Conservation (phyloP, 30 jellyfish, hydroid and myxozoan species). For the Aurelia aurita complex sp. Pacific region DNA sequence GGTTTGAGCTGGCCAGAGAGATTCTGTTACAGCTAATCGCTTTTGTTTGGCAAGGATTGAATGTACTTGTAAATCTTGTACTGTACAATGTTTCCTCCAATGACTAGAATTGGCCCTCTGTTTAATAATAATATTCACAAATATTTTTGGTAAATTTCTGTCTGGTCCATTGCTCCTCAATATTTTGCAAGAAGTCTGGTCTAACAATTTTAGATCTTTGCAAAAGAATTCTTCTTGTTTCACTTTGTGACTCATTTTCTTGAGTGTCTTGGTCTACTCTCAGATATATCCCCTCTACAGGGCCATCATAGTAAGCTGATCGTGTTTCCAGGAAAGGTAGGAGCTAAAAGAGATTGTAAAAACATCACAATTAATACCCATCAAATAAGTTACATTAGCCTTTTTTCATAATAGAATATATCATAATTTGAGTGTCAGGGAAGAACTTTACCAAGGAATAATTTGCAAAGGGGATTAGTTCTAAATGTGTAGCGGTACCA, state of each 20-base stretch:
- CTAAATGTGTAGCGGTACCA: background rate
- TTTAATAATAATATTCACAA: conserved; percentile 48
- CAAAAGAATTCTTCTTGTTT: background rate
- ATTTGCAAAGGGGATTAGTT: background rate
- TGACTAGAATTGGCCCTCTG: conserved; percentile 4
- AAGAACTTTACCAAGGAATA: background rate
- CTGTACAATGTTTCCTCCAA: background rate
- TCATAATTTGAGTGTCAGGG: background rate
- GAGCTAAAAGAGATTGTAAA: conserved; percentile 38
- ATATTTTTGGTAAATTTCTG: conserved; percentile 78
- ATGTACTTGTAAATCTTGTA: too few relatives aligned
- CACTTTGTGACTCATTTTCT: background rate
- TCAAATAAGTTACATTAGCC: too few relatives aligned
- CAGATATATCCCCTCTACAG: conserved; percentile 84
- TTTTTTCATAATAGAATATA: too few relatives aligned
- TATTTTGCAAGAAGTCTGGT: conserved; percentile 84
- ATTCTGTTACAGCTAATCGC: too few relatives aligned
- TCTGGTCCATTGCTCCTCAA: conserved; percentile 94
- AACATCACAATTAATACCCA: background rate
- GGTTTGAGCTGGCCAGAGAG: too few relatives aligned
- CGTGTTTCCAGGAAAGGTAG: conserved; percentile 67
- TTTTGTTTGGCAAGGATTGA: too few relatives aligned
- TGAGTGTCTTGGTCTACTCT: conserved; percentile 55
- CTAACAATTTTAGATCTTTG: conserved; percentile 83
- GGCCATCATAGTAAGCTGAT: conserved; percentile 85